Percentiles rank a stretch among this genome's conserved stretches.
Evolutionary conservation across 2,113 vertebrate species (phyloP).

Genomic region (Morone chrysops): DNA sequence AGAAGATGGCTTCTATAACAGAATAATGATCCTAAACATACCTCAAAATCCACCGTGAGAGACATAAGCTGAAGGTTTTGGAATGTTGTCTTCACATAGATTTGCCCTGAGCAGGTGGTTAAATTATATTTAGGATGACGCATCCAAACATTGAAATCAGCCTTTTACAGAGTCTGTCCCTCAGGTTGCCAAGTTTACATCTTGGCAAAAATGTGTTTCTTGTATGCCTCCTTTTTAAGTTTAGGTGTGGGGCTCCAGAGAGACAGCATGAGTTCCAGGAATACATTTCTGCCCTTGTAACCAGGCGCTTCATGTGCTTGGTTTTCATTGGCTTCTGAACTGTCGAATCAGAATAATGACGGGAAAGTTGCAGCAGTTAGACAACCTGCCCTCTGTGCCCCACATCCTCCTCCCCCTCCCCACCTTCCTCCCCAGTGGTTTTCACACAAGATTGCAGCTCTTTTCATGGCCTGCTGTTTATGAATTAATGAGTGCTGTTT

Average conservation of each 20-base stretch:
- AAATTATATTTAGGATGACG: background rate
- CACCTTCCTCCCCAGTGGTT: conserved; percentile 52
- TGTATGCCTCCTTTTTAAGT: conserved; percentile 6
- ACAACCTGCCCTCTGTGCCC: conserved; percentile 50
- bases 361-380: conserved; percentile 66
- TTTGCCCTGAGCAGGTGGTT: conserved; percentile 6
- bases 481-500: conserved; percentile 74
- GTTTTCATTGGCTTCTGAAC: conserved; percentile 73
- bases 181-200: background rate
- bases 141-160: conserved; percentile 13
- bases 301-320: conserved; percentile 64
- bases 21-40: no score
- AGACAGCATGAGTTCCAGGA: conserved; percentile 34
- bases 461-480: conserved; percentile 77
- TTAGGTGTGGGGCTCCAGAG: conserved; percentile 13
- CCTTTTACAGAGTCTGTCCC: conserved; percentile 7
- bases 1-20: no score
- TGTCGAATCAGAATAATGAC: conserved; percentile 74
- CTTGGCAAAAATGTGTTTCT: conserved; percentile 6
- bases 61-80: no score
- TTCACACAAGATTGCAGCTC: conserved; percentile 58
- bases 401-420: conserved; percentile 14
- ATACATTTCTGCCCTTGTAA: conserved; percentile 73
- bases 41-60: no score
- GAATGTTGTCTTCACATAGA: background rate